A percentile compares a stretch with the other conserved stretches of the same genome.
phyloP scores from a whole-genome alignment of 2,797 vertebrate species.

The Mareca penelope region DNA sequence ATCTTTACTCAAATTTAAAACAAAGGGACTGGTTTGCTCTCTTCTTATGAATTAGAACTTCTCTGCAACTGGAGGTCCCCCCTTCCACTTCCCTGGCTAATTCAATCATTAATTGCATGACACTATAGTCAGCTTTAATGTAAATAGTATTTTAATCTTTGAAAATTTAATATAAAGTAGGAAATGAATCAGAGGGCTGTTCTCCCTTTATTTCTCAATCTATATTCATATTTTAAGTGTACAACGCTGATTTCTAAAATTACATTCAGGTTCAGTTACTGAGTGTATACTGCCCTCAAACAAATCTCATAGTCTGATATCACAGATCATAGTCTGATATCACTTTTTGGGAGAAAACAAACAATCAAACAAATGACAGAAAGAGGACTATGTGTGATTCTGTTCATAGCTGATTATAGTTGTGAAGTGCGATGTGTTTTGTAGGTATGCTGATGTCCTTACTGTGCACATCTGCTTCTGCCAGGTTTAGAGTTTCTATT shows the following conservation, averaged over 20 bases:
- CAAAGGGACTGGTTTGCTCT: neutral
- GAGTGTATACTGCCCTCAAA: neutral
- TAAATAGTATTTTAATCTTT: neutral
- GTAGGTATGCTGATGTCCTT: neutral
- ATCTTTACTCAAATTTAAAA: neutral
- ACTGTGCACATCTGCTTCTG: neutral
- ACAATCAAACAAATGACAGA: neutral
- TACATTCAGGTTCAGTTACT: neutral
- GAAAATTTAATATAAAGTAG: neutral
- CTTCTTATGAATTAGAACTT: neutral
- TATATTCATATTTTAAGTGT: neutral
- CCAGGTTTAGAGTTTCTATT: neutral
- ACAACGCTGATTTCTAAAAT: neutral
- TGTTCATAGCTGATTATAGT: neutral
- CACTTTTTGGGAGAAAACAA: fast-evolving
- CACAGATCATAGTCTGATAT: neutral
- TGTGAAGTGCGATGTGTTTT: neutral
- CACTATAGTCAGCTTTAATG: neutral
- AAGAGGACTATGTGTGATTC: neutral
- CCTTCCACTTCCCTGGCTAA: neutral
- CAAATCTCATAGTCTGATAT: neutral
- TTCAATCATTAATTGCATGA: neutral
- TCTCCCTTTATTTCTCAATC: neutral
- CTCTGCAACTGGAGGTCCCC: neutral
- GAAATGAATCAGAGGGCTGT: neutral